These are phyloP conservation scores for Bungarus multicinctus DNA, from an alignment of 2,113 vertebrate species.

Conservation along the genomic window DNA sequence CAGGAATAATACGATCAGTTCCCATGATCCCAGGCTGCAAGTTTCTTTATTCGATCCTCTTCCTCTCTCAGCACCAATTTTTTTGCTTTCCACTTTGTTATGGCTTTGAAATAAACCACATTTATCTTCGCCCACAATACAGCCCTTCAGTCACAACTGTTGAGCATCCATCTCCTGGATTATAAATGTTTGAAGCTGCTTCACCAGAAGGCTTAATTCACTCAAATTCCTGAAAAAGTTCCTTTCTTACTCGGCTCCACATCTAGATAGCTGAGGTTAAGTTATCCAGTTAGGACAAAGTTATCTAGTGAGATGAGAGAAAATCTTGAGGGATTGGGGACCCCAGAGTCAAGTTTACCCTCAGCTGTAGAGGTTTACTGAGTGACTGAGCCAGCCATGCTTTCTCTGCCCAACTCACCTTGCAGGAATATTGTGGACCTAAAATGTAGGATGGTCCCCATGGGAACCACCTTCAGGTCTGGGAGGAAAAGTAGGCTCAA, in stretches of 20 bases:
- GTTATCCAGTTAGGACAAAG: background rate
- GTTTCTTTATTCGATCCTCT: background rate
- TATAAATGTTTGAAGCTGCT: background rate
- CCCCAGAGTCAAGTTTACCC: background rate
- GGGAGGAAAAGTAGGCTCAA: background rate
- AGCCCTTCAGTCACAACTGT: background rate
- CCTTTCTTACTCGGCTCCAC: background rate
- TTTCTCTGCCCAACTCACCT: background rate
- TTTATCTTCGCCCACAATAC: background rate
- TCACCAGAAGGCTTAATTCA: background rate
- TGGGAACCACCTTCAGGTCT: background rate
- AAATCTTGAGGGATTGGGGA: background rate
- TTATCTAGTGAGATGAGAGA: background rate
- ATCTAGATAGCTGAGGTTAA: background rate
- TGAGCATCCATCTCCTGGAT: background rate
- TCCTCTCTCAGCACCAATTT: background rate
- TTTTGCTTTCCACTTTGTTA: background rate
- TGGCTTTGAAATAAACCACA: background rate
- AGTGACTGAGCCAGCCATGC: background rate
- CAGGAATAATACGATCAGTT: background rate
- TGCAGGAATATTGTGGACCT: background rate
- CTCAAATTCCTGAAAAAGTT: background rate
- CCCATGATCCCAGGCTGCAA: background rate
- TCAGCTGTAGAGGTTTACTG: background rate
- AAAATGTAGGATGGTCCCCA: background rate